phyloP scores from a whole-genome alignment of 37 sponge, comb jelly and placozoan genomes.

The Ianthella basta region DNA sequence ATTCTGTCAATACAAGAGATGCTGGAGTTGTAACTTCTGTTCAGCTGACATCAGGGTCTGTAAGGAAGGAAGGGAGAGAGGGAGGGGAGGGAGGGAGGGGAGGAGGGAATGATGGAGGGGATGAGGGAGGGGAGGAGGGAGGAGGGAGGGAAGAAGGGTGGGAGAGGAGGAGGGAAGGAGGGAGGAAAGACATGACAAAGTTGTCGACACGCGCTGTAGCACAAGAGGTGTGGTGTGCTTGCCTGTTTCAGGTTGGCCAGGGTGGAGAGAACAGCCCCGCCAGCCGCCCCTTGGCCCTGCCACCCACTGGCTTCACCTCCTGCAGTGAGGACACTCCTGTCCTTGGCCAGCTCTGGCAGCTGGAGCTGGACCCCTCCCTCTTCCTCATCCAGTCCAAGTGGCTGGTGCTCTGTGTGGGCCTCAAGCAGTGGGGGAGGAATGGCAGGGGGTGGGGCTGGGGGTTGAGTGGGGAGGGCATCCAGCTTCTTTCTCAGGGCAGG shows the following conservation, averaged over 20 bases:
- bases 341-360: too few relatives aligned
- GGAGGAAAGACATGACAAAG: neutral
- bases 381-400: too few relatives aligned
- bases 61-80: neutral
- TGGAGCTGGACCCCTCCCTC: too few relatives aligned
- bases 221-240: neutral
- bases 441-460: neutral
- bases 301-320: too few relatives aligned
- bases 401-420: too few relatives aligned
- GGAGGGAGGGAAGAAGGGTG: neutral
- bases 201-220: neutral
- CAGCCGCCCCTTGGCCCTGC: neutral
- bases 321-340: too few relatives aligned
- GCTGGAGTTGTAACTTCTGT: too few relatives aligned
- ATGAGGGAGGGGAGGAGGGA: too few relatives aligned
- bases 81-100: neutral
- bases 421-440: too few relatives aligned
- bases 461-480: neutral
- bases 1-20: too few relatives aligned
- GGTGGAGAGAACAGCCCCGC: neutral
- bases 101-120: neutral
- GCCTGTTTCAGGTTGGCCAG: slow-evolving; percentile 18
- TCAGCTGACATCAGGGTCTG: too few relatives aligned
- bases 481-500: slow-evolving; percentile 39
- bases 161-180: too few relatives aligned